Conservation (phyloP, 2,797 vertebrate species). For the Acipenser transmontanus region DNA sequence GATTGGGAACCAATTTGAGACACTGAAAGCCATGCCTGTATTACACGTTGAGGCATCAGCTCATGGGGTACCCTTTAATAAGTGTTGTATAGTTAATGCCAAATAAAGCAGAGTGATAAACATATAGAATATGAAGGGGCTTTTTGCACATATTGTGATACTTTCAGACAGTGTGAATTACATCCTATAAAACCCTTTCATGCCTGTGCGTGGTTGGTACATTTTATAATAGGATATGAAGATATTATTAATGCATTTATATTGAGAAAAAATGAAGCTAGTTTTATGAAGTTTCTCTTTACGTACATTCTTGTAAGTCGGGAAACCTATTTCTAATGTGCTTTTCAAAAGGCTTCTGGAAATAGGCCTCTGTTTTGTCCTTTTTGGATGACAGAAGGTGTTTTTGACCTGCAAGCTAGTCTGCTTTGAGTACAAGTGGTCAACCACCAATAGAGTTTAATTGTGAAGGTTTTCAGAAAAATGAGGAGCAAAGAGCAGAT, state of each 20-base stretch:
- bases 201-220: constrained; percentile 2
- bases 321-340: not conserved
- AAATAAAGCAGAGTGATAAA: constrained; percentile 28
- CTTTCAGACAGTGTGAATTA: constrained; percentile 2
- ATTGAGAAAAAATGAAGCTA: constrained; percentile 5
- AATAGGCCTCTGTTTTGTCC: too few relatives aligned
- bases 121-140: constrained; percentile 22
- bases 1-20: constrained; percentile 39
- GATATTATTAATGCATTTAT: constrained; percentile 7
- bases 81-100: constrained; percentile 39
- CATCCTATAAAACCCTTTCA: constrained; percentile 1
- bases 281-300: constrained; percentile 22
- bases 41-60: constrained; percentile 32
- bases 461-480: too few relatives aligned
- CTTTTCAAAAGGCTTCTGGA: constrained; percentile 22
- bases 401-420: too few relatives aligned
- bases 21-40: constrained; percentile 47
- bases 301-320: not conserved
- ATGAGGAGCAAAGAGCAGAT: constrained; percentile 7
- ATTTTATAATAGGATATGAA: constrained; percentile 7
- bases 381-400: too few relatives aligned
- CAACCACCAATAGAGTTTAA: too few relatives aligned
- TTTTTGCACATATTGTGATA: constrained; percentile 12
- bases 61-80: constrained; percentile 31
- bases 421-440: too few relatives aligned